Base-by-base conservation (phyloP, 2,797 vertebrate genomes). In the Leuciscus waleckii region DNA sequence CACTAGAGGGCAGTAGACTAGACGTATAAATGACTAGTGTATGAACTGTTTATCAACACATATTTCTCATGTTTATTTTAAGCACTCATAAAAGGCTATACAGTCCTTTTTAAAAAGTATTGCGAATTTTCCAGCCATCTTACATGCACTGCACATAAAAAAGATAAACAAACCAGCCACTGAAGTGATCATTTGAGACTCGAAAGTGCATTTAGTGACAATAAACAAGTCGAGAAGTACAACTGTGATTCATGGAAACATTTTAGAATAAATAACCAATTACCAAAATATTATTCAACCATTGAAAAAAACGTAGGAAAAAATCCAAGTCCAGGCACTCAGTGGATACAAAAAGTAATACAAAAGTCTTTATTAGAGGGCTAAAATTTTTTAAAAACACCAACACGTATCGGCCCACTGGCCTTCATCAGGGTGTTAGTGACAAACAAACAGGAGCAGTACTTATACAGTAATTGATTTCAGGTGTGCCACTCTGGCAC, bases 11-110 rank as follows among this genome's bases (percentile, higher is more conserved):
- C 49, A 43, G 11, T 4, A 32, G 11, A 77, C 21, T 39, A 39
- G 32, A 17, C 51, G 6, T n/a, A 16, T 37, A 54, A 23, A 56
- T 56, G 3, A n/a, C 49, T 14, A 21, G 5, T 21, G 14, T 17
- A 29, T 56, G 14, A 76, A 76, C 51, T 76, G 29, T 37, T 23
- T 76, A 49, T 73, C 41, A 73, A 73, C 43, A 73, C n/a, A 49
- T 73, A n/a, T 37, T 56, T 37, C 6, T 65, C 1, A 8, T 37
- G 49, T 76, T 76, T 76, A 56, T n/a, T 35, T 37, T 76, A 16
- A 51, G 11, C 73, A 54, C 46, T 75, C 43, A 3, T 71, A 14
- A 46, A 69, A 41, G 23, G 19, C 5, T 23, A 69, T 39, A 23
- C 2, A 39, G n/a, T 73, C 14, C 7, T n/a, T 29, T 51, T 73